Evolutionary conservation across 1,140 invertebrate species (phyloP), one percentile per base, ranked within the genome.

Genomic region (Bombus breviceps): DNA sequence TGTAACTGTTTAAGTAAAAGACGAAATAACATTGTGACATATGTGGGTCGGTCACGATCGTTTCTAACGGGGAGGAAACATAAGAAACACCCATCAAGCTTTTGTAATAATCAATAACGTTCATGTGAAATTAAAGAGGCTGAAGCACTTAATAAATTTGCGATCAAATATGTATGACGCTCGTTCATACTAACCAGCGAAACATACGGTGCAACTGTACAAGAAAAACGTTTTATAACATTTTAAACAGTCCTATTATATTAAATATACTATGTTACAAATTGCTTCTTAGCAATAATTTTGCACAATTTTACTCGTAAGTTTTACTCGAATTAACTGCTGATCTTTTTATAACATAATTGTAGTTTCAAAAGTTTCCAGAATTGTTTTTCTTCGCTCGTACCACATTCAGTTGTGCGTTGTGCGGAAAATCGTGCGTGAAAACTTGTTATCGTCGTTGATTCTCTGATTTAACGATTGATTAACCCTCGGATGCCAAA

Each of bases 221-320:
- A 82, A 82, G 59, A 74, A 74, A 66, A 74, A 74, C 81, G 32
- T 82, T 82, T 82, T 82, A 75, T 82, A 82, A 82, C 64, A 28
- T 82, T 82, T 82, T 82, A 64, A 72, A 81, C 53, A 18, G 43
- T 72, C 66, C 12, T 73, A 62, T 59, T 59, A 73, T 41, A 28
- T 53, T 53, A 57, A 59, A 81, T 81, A 72, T 71, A 81, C 43
- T 37, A 41, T 37, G 64, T 80, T 80, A 69, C 13, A 18, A 68
- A 53, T 80, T 43, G 77, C 62, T 80, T 80, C 25, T 69, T 53
- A 53, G 64, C 64, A 37, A 80, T 80, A 47, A 80, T 53, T 80
- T 47, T 80, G 77, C 77, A 64, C 77, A 80, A 47, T 69, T 66
- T 32, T 66, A 79, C 37, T 66, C 39, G 28, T 66, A 79, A 25